These are phyloP conservation scores for Ageneiosus marmoratus DNA, from an alignment of 2,113 vertebrate genomes.

Conservation along the genomic window DNA sequence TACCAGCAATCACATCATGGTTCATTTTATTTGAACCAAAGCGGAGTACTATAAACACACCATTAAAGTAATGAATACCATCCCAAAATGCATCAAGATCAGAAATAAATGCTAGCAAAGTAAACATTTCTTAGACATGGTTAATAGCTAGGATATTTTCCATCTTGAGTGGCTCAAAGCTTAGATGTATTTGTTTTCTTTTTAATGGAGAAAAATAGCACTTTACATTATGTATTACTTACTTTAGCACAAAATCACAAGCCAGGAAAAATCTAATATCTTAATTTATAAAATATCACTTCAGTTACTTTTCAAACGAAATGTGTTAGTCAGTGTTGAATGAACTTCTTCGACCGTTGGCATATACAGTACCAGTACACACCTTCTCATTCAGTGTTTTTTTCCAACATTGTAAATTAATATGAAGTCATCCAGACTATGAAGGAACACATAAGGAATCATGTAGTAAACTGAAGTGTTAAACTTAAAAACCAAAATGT, in stretches of 20 bases:
- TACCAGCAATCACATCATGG: too few relatives aligned
- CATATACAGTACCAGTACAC: too few relatives aligned
- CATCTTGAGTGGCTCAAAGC: background rate
- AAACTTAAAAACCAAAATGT: too few relatives aligned
- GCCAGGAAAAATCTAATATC: background rate
- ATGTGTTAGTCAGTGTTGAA: background rate
- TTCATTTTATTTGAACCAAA: too few relatives aligned
- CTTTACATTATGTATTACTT: background rate
- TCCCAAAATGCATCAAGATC: background rate
- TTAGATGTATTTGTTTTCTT: background rate
- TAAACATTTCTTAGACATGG: background rate
- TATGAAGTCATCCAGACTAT: too few relatives aligned
- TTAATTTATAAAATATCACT: background rate
- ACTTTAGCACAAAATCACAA: background rate
- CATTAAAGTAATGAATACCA: too few relatives aligned
- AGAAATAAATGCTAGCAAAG: background rate
- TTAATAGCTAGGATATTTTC: background rate
- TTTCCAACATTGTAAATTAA: too few relatives aligned
- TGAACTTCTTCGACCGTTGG: background rate
- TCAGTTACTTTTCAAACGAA: background rate
- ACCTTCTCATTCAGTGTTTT: too few relatives aligned
- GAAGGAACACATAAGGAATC: too few relatives aligned
- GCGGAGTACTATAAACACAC: too few relatives aligned
- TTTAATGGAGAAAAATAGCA: background rate
- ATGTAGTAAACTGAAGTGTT: too few relatives aligned